Base-by-base conservation (phyloP, 1,140 invertebrate genomes). In the Ceratina australensis region DNA sequence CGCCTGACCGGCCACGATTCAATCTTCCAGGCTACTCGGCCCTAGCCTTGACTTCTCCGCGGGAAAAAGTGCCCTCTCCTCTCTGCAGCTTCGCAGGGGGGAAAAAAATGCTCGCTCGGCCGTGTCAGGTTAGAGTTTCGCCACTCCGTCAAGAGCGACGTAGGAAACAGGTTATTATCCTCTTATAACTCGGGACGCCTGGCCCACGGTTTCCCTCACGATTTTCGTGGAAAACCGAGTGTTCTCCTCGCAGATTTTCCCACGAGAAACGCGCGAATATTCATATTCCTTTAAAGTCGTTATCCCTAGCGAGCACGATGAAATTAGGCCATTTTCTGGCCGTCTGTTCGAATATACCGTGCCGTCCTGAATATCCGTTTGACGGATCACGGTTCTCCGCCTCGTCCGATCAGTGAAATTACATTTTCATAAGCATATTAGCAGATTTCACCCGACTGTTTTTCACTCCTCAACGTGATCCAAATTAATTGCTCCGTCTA, bases 141-240 rank as follows among this genome's bases (percentile, higher is more conserved):
- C 74, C 57, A 77, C 74, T 71, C 33, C 74, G 74, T 42, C 74
- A 54, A 71, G 74, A 18, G 66, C 52, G 71, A 71, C 54, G 73
- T 69, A 59, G 56, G 74, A 61, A 71, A 77, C 68, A 61, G 52
- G 24, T 77, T 77, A 71, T 71, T 71, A 77, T 71, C 66, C 66
- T 71, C 59, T 77, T 54, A 33, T 42, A n/a, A 42, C 33, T 10
- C 16, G 12, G 26, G 20, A 7, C 22, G 15, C 20, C 57, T n/a
- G n/a, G 33, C 33, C 33, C 47, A 28, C 26, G 8, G 49, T 52
- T 50, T n/a, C 15, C 0, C 4, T 15, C 10, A 33, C 28, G 28
- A 33, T 33, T 33, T 52, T 22, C 22, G 18, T 15, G 20, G 28
- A 49, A 18, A 24, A 18, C 28, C n/a, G 5, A 26, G 20, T 22